These are phyloP conservation scores for Alligator sinensis DNA, from an alignment of 2,113 vertebrate genomes.

Conservation along the genomic window DNA sequence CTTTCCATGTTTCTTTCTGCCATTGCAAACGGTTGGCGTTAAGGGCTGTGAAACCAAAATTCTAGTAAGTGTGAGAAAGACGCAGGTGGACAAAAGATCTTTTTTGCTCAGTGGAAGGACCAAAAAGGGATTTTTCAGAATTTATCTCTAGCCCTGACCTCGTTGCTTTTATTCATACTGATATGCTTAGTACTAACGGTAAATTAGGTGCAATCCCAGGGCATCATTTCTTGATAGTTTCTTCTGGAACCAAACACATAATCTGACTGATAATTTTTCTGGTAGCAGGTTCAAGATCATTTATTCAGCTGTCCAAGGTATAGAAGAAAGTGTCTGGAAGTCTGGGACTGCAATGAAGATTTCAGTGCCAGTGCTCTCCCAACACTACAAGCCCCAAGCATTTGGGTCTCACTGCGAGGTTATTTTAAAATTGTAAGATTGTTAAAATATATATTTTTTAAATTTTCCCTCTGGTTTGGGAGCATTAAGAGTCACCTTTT, in stretches of 20 bases:
- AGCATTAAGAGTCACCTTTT: not conserved
- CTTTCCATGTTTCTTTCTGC: accelerated
- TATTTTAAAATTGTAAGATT: too few species aligned
- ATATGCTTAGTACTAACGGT: not conserved
- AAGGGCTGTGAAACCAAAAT: not conserved
- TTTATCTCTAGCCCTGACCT: not conserved
- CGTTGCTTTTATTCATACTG: accelerated
- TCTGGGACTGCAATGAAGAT: accelerated
- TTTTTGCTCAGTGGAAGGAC: not conserved
- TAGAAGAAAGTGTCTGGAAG: not conserved
- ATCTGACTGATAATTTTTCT: not conserved
- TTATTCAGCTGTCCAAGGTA: not conserved
- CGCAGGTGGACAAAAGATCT: too few species aligned
- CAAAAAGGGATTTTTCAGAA: not conserved
- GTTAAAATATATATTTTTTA: not conserved
- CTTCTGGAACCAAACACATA: accelerated
- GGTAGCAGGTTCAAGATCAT: not conserved
- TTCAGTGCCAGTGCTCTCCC: not conserved
- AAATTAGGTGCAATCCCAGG: accelerated
- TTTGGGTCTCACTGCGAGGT: not conserved
- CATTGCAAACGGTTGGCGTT: too few species aligned
- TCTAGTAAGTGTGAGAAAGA: not conserved
- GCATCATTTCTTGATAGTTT: not conserved
- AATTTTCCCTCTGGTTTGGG: not conserved
- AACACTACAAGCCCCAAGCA: not conserved